phyloP scores from a whole-genome alignment of 2,797 vertebrate genomes.

The Emydoidea blandingii region DNA sequence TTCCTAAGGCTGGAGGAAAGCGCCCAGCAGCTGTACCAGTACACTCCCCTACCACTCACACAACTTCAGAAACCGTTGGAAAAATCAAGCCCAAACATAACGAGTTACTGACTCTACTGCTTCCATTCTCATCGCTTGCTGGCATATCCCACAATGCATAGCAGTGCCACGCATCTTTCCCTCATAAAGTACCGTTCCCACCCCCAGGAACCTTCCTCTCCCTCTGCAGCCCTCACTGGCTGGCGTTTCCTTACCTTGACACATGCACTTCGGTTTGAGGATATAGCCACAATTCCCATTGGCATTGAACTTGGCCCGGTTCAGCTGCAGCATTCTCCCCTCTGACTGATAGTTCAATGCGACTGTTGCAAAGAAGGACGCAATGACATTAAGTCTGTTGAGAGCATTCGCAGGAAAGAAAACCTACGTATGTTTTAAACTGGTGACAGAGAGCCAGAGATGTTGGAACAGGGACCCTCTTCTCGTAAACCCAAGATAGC shows the following conservation, averaged over 20 bases:
- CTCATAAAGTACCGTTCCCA: background rate
- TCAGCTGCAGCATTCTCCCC: constrained; percentile 95
- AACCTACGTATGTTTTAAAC: background rate
- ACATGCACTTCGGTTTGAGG: constrained; percentile 94
- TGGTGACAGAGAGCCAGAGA: background rate
- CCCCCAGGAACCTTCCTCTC: background rate
- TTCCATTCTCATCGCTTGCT: background rate
- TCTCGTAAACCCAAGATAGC: background rate
- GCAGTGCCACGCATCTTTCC: background rate
- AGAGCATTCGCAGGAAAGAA: background rate
- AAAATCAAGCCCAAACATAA: background rate
- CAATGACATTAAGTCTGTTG: background rate
- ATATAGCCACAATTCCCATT: constrained; percentile 97
- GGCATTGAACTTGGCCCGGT: constrained; percentile 95
- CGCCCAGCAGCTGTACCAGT: no score
- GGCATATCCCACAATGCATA: background rate
- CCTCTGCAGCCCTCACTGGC: accelerated
- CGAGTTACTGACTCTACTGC: background rate
- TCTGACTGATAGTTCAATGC: constrained; percentile 99
- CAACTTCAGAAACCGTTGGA: background rate
- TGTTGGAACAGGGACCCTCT: background rate
- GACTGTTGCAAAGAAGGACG: constrained; percentile 79
- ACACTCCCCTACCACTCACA: background rate
- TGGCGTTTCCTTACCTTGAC: constrained; percentile 85
- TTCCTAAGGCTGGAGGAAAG: background rate